A percentile compares a stretch with the other conserved stretches of the same genome.
Conservation (phyloP, 2,888 invertebrate genomes). For the Aethes cnicana region DNA sequence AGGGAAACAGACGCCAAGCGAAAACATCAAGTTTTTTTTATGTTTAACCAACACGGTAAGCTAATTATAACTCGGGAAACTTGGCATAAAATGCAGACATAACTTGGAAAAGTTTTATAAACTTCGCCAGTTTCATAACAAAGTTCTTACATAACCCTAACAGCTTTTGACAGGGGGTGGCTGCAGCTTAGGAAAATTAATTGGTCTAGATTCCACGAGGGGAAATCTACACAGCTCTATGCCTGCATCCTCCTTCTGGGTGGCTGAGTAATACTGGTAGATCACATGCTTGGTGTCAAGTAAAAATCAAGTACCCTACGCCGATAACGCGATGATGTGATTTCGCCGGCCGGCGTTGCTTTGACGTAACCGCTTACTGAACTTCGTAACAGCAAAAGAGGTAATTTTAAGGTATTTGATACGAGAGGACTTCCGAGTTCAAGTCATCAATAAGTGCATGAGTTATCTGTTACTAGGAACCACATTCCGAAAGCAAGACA, state of each 20-base stretch:
- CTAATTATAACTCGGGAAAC: no score
- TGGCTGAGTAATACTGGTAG: constrained; percentile 29
- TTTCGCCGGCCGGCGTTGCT: constrained; percentile 45
- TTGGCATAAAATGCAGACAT: no score
- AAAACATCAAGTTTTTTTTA: not conserved
- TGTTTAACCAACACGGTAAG: no score
- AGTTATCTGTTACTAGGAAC: no score
- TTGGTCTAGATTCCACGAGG: constrained; percentile 9
- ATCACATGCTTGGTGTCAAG: constrained; percentile 53
- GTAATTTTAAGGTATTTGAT: no score
- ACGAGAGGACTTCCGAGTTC: no score
- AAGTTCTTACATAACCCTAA: constrained; percentile 32
- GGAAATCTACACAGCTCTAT: constrained; percentile 4
- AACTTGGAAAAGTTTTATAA: constrained; percentile 16
- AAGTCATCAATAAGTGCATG: no score
- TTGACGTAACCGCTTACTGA: constrained; percentile 25
- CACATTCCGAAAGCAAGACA: no score
- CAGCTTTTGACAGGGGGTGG: constrained; percentile 20
- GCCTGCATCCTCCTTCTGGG: not conserved
- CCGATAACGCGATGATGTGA: no score
- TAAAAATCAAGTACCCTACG: constrained; percentile 41
- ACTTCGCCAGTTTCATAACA: constrained; percentile 27
- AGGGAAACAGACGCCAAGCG: not conserved
- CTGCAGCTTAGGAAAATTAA: constrained; percentile 16
- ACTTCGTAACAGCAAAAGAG: not conserved